Conservation (phyloP, 64 coral and sea anemone species). For the Astreopora myriophthalma region DNA sequence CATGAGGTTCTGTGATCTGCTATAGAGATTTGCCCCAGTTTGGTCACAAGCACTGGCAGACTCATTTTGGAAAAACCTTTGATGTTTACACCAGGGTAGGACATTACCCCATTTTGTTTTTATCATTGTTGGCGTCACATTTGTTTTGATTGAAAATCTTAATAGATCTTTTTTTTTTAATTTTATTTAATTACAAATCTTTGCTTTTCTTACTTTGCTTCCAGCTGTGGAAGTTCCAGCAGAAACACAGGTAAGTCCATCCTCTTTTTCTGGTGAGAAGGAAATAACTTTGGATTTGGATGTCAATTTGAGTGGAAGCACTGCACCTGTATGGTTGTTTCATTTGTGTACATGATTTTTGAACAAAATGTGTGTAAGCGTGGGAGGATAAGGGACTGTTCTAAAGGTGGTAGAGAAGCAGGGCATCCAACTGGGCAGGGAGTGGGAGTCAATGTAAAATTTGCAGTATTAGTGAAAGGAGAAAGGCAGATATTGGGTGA, state of each 20-base stretch:
- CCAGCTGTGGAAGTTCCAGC: slow-evolving; percentile 99
- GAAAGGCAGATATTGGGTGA: neutral
- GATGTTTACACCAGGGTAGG: slow-evolving; percentile 93
- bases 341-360: too few species aligned
- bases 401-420: too few species aligned
- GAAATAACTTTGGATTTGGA: too few species aligned
- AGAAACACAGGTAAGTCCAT: slow-evolving; percentile 83
- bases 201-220: too few species aligned
- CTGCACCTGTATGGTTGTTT: too few species aligned
- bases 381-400: too few species aligned
- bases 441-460: neutral
- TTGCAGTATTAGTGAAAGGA: neutral
- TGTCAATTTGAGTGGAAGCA: too few species aligned
- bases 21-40: slow-evolving; percentile 95
- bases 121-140: neutral
- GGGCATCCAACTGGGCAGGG: too few species aligned
- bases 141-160: neutral
- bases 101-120: neutral
- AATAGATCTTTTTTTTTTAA: neutral
- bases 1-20: neutral
- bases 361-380: too few species aligned
- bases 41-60: slow-evolving; percentile 96
- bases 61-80: slow-evolving; percentile 98
- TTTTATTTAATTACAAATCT: neutral
- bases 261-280: too few species aligned